These are phyloP conservation scores for Limnephilus lunatus DNA, from an alignment of 2,888 invertebrate species.

Conservation along the genomic window DNA sequence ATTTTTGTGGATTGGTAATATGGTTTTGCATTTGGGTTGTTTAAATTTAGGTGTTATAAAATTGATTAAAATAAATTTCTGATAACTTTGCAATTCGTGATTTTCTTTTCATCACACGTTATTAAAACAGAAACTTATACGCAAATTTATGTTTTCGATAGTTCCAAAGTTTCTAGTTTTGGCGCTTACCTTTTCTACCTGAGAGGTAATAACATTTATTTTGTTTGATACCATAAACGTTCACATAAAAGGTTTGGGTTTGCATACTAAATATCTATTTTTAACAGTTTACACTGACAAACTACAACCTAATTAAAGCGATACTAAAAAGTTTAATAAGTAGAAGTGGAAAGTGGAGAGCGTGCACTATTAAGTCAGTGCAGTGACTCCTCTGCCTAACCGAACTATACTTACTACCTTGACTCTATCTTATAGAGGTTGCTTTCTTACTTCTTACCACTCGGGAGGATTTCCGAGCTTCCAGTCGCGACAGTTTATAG, in stretches of 20 bases:
- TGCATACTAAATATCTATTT: background rate
- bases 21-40: too few species aligned
- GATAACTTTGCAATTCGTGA: too few species aligned
- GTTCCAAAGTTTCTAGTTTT: too few species aligned
- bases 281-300: constrained; percentile 13
- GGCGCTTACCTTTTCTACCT: background rate
- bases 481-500: constrained; percentile 44
- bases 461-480: constrained; percentile 28
- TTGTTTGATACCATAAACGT: too few species aligned
- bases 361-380: background rate
- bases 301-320: constrained; percentile 23
- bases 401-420: constrained; percentile 2
- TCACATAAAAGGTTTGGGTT: too few species aligned
- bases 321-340: constrained; percentile 26
- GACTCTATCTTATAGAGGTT: background rate
- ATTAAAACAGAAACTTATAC: too few species aligned
- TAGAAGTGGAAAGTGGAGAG: background rate
- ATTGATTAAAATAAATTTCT: too few species aligned
- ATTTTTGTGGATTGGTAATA: too few species aligned
- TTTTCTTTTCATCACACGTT: too few species aligned
- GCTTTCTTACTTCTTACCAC: background rate
- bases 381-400: background rate
- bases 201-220: background rate
- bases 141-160: too few species aligned
- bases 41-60: too few species aligned